A percentile compares a stretch with the other conserved stretches of the same genome.
phyloP scores from a whole-genome alignment of 2,888 invertebrate genomes.

The Lutraria lutraria region DNA sequence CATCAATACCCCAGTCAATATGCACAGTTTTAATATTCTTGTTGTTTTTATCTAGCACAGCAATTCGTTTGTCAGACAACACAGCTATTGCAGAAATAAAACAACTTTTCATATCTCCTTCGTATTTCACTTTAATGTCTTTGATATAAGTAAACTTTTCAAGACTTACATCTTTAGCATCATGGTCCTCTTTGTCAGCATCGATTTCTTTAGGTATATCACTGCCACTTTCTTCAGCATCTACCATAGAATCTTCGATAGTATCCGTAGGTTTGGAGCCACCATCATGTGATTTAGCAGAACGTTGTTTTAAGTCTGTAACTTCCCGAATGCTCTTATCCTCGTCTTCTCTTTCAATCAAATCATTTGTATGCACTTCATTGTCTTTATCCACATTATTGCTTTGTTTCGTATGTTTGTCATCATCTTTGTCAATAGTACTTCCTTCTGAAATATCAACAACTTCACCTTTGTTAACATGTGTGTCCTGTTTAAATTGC shows the following conservation, averaged over 20 bases:
- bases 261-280: neutral
- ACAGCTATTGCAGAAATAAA: slow-evolving; percentile 10
- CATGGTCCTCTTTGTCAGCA: neutral
- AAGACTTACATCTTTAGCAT: neutral
- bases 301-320: neutral
- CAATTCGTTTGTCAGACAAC: neutral
- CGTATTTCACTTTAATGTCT: slow-evolving; percentile 2
- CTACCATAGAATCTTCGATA: neutral
- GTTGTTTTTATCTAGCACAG: slow-evolving; percentile 2
- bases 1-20: slow-evolving; percentile 22
- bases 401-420: neutral
- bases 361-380: neutral
- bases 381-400: neutral
- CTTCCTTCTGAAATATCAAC: neutral
- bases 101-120: neutral
- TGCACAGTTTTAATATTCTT: slow-evolving; percentile 4
- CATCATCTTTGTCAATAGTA: neutral
- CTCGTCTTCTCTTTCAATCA: neutral
- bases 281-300: neutral
- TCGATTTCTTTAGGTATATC: neutral
- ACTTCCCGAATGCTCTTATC: neutral
- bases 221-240: neutral
- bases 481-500: neutral
- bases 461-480: neutral
- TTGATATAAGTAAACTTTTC: neutral